These are phyloP conservation scores for Acropora yongei DNA, from an alignment of 64 coral and sea anemone genomes.

Conservation along the genomic window DNA sequence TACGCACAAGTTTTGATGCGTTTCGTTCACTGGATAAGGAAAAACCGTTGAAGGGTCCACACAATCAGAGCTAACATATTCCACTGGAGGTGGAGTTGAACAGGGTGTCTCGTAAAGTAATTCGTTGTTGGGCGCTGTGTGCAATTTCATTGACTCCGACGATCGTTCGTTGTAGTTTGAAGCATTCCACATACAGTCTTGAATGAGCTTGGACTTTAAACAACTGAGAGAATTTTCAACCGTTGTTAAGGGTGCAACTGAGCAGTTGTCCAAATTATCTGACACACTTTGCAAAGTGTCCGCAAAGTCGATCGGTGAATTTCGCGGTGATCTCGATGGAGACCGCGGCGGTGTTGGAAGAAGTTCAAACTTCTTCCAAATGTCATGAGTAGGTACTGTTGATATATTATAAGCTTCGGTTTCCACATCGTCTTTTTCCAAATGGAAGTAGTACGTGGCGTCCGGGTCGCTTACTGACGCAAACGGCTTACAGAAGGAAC, in stretches of 20 bases:
- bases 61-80: conserved; percentile 93
- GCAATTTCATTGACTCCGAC: conserved; percentile 63
- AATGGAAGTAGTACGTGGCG: conserved; percentile 79
- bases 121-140: conserved; percentile 26
- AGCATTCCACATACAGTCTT: conserved; percentile 99
- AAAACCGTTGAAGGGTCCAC: conserved; percentile 97
- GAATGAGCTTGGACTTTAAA: conserved; percentile 98
- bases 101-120: conserved; percentile 94
- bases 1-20: conserved; percentile 70
- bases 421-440: conserved; percentile 57
- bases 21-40: conserved; percentile 96
- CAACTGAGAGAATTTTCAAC: conserved; percentile 55
- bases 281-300: conserved; percentile 95
- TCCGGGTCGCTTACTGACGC: conserved; percentile 84
- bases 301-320: conserved; percentile 67
- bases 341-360: conserved; percentile 89
- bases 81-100: conserved; percentile 91
- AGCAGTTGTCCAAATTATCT: conserved; percentile 80
- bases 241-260: conserved; percentile 33
- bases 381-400: conserved; percentile 86
- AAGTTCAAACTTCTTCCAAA: conserved; percentile 97
- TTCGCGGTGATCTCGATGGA: conserved; percentile 57
- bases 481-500: conserved; percentile 81
- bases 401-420: conserved; percentile 48
- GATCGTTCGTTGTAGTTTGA: conserved; percentile 53